Conservation (phyloP, 2,113 vertebrate genomes). For the Coptodon rendalli region DNA sequence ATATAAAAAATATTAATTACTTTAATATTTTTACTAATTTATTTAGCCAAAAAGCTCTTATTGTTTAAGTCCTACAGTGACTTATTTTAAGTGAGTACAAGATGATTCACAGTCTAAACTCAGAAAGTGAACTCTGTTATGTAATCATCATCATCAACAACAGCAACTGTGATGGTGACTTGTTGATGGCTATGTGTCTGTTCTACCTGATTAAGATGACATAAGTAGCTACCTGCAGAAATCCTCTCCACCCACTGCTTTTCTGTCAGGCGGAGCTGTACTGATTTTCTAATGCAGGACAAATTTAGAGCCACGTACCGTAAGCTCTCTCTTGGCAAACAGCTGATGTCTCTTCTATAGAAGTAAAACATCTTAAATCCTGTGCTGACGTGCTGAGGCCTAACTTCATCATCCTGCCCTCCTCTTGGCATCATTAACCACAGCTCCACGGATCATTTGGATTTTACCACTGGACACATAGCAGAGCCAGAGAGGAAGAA, state of each 20-base stretch:
- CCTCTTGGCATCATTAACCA: not conserved
- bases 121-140: not conserved
- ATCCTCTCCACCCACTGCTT: not conserved
- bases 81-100: not conserved
- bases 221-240: not conserved
- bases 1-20: accelerated
- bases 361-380: slow-evolving; percentile 34
- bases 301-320: not conserved
- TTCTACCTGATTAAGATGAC: not conserved
- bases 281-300: not conserved
- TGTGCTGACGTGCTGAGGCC: not conserved
- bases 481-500: not conserved
- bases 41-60: not conserved
- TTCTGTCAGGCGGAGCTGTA: not conserved
- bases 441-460: slow-evolving; percentile 3
- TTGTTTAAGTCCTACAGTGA: not conserved
- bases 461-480: not conserved
- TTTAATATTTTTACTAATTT: not conserved
- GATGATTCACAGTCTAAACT: not conserved
- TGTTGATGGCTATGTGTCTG: not conserved
- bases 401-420: not conserved
- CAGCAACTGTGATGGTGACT: not conserved
- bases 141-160: not conserved
- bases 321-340: not conserved
- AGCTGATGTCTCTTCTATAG: not conserved